Base-by-base conservation (phyloP, 2,113 vertebrate genomes). In the Caranx melampygus region DNA sequence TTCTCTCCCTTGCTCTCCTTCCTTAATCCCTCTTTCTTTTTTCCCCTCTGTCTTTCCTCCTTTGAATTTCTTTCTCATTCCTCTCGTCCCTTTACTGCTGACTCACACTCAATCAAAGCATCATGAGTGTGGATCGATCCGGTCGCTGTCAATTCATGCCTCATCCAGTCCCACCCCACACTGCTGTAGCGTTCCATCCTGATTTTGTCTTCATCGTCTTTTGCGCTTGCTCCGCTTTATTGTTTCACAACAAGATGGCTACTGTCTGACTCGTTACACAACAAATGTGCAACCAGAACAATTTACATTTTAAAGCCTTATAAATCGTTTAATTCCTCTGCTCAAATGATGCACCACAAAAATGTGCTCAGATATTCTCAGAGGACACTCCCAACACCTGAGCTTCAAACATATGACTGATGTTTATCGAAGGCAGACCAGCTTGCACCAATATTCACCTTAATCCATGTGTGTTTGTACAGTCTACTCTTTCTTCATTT, bases 21-120 rank as follows among this genome's bases (percentile, higher is more conserved):
- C 54, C 68, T 67, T 55, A 37, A 20, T 57, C 58, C 20, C 57
- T 40, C 16, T 62, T 20, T 57, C 14, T 33, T 34, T 34, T 63
- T 33, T 21, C 47, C 51, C 49, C n/a, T 72, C 51, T 4, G 18
- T 57, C 54, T 68, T 57, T 5, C 58, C 13, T 20, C 2, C 54
- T 79, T 47, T 45, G 14, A 55, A 16, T 54, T 42, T 34, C 6
- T 69, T 58, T 20, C 9, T 49, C 71, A 26, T n/a, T 44, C 64
- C 34, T n/a, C 69, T 73, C 47, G 45, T 72, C 63, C 34, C 52
- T 78, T 76, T 72, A 3, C 59, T 66, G 87, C 92, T 90, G 86
- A 89, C 60, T 86, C 82, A 65, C 52, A 16, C 58, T 51, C 47
- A 85, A 78, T 86, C 75, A 81, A 73, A 91, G 83, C 79, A 65